These are phyloP conservation scores for Plagodis dolabraria DNA, from an alignment of 2,888 invertebrate species.

Conservation along the genomic window DNA sequence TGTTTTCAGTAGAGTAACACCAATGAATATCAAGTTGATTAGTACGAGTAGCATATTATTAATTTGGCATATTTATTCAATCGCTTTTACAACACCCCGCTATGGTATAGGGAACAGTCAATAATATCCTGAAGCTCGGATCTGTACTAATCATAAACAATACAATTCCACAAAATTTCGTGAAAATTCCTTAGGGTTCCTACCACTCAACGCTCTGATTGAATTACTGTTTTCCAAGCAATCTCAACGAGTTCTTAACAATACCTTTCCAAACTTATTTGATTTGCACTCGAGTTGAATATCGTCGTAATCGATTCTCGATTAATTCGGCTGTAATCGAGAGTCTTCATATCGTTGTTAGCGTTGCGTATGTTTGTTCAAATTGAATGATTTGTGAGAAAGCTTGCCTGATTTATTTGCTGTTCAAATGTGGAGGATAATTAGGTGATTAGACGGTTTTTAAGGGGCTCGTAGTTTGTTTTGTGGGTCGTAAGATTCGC, in stretches of 20 bases:
- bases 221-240: conserved; percentile 24
- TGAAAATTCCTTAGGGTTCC: neutral
- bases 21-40: no score
- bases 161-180: neutral
- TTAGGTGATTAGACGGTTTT: conserved; percentile 9
- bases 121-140: no score
- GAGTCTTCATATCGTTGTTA: conserved; percentile 29
- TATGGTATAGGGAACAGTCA: no score
- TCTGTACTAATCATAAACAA: no score
- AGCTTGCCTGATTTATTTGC: conserved; percentile 17
- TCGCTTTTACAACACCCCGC: no score
- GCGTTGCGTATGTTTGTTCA: conserved; percentile 30
- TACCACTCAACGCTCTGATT: conserved; percentile 7
- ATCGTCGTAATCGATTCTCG: conserved; percentile 35
- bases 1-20: no score
- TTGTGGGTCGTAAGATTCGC: neutral
- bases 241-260: conserved; percentile 30
- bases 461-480: neutral
- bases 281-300: conserved; percentile 46
- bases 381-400: conserved; percentile 33
- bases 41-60: no score
- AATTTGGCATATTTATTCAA: no score
- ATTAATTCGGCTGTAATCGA: conserved; percentile 34
- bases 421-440: conserved; percentile 17
- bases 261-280: conserved; percentile 48